phyloP scores from a whole-genome alignment of 2,888 invertebrate species.

The Macrophya annulata region DNA sequence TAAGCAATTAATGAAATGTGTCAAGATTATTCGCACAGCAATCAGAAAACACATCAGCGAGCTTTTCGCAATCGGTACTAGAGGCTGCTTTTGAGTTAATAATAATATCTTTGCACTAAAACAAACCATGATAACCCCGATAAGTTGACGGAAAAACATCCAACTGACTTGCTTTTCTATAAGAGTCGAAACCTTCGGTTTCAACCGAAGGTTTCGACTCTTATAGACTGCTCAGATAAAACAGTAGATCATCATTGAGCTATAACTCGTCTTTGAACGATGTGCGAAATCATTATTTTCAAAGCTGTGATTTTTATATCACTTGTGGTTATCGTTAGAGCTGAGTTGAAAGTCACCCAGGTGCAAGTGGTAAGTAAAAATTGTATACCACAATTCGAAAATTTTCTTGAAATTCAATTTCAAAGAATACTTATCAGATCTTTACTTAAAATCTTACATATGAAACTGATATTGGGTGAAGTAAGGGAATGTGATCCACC shows the following conservation, averaged over 20 bases:
- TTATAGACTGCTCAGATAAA: not conserved
- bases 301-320: not conserved
- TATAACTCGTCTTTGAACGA: not conserved
- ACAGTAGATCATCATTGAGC: not conserved
- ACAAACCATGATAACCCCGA: not conserved
- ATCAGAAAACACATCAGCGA: no score
- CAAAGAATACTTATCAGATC: not conserved
- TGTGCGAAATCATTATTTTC: not conserved
- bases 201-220: no score
- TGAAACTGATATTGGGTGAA: not conserved
- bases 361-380: slow-evolving; percentile 49
- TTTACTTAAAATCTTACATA: not conserved
- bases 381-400: not conserved
- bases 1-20: no score
- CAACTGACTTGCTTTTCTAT: not conserved
- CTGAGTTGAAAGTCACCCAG: slow-evolving; percentile 15
- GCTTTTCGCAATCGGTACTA: no score
- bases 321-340: not conserved
- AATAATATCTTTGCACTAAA: not conserved
- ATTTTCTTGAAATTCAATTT: not conserved
- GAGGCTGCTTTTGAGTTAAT: no score
- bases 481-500: no score
- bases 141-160: not conserved
- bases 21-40: no score
- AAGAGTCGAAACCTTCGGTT: not conserved